These are phyloP conservation scores for Mesochorus sp. DNA, from an alignment of 2,888 invertebrate genomes.

Conservation along the genomic window DNA sequence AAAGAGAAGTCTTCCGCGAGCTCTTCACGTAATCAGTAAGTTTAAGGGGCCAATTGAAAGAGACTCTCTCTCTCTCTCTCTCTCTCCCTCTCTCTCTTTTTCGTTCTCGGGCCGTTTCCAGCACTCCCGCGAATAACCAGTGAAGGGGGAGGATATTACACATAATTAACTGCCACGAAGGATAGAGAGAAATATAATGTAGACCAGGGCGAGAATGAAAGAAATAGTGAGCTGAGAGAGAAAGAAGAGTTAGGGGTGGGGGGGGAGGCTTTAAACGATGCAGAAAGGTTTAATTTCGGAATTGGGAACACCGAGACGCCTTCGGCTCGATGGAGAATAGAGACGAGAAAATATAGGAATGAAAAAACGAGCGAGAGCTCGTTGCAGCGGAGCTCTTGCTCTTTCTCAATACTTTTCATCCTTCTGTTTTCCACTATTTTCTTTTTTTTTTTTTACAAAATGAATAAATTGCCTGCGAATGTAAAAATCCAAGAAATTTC, in stretches of 20 bases:
- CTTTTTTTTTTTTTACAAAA: slow-evolving; percentile 31
- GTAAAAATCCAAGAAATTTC: slow-evolving; percentile 11
- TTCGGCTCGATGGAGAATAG: slow-evolving; percentile 53
- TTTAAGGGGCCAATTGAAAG: slow-evolving; percentile 58
- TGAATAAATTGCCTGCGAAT: slow-evolving; percentile 48
- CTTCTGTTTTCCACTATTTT: not conserved
- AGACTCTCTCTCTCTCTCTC: slow-evolving; percentile 3
- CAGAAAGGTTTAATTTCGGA: slow-evolving; percentile 60
- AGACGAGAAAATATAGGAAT: slow-evolving; percentile 55
- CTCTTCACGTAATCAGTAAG: slow-evolving; percentile 56
- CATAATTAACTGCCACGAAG: slow-evolving; percentile 59
- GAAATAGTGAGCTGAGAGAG: slow-evolving; percentile 26
- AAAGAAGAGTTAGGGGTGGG: slow-evolving; percentile 38
- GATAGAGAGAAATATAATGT: slow-evolving; percentile 41
- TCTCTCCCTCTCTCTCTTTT: not conserved
- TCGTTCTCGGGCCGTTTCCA: slow-evolving; percentile 14
- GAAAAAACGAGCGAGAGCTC: slow-evolving; percentile 28
- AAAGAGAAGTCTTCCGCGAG: slow-evolving; percentile 35
- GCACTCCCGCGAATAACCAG: slow-evolving; percentile 54
- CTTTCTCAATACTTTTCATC: slow-evolving; percentile 19
- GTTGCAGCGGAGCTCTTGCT: slow-evolving; percentile 6
- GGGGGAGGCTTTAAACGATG: slow-evolving; percentile 47
- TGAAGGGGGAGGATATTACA: slow-evolving; percentile 55
- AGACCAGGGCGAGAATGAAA: slow-evolving; percentile 34
- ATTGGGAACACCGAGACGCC: slow-evolving; percentile 54